Conservation (phyloP, 2,888 invertebrate species). For the Synanthedon formicaeformis region DNA sequence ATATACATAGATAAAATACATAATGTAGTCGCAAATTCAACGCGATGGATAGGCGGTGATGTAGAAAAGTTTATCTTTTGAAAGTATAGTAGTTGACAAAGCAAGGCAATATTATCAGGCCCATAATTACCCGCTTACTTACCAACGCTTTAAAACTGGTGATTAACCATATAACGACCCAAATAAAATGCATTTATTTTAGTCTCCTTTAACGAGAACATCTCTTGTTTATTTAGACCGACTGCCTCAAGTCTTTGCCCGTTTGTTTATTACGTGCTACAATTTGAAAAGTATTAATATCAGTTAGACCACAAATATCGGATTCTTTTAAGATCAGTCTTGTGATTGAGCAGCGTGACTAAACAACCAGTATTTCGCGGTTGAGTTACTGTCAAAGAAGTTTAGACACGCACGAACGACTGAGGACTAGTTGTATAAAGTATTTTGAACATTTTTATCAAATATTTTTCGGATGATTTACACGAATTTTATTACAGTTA, state of each 20-base stretch:
- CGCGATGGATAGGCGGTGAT: too few species aligned
- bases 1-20: too few species aligned
- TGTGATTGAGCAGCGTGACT: constrained; percentile 22
- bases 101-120: constrained; percentile 4
- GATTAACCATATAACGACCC: too few species aligned
- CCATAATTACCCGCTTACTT: constrained; percentile 6
- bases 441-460: constrained; percentile 23
- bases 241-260: too few species aligned
- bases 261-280: too few species aligned
- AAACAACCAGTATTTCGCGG: constrained; percentile 29
- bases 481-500: background rate
- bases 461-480: constrained; percentile 17
- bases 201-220: too few species aligned
- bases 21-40: too few species aligned
- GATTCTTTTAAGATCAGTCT: constrained; percentile 7
- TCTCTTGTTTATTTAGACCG: too few species aligned
- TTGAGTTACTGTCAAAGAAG: constrained; percentile 28
- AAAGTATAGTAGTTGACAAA: constrained; percentile 10
- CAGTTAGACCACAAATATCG: too few species aligned
- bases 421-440: constrained; percentile 7
- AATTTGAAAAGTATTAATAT: too few species aligned
- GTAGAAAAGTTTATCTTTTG: constrained; percentile 11
- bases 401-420: constrained; percentile 43
- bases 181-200: too few species aligned
- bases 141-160: background rate